These are phyloP conservation scores for Uropsilus gracilis DNA, from an alignment of 2,113 vertebrate species.

Conservation along the genomic window DNA sequence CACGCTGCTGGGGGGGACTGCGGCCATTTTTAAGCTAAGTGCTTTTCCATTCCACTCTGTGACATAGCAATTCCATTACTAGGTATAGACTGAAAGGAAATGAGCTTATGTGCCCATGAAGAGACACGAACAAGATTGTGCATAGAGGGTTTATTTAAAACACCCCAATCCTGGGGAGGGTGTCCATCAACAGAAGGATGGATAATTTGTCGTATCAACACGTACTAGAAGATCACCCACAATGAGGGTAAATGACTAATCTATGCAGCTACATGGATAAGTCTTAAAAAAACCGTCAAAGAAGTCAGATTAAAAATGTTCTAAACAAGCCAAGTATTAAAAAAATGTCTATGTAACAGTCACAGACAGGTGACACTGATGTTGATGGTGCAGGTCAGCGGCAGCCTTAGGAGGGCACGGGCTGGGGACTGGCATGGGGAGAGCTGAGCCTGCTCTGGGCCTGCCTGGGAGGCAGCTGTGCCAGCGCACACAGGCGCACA, in stretches of 20 bases:
- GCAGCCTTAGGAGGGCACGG: too few species aligned
- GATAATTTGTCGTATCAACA: background rate
- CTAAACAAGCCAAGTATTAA: background rate
- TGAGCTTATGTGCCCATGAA: background rate
- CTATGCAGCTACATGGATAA: background rate
- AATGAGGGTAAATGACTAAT: background rate
- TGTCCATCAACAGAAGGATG: background rate
- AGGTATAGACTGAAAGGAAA: slow-evolving; percentile 1
- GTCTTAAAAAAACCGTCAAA: background rate
- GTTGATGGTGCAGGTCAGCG: background rate
- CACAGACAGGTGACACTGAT: background rate
- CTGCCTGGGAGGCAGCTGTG: background rate
- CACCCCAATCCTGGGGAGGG: background rate
- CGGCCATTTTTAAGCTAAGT: background rate
- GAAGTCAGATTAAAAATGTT: background rate
- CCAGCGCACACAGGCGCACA: too few species aligned
- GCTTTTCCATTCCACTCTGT: background rate
- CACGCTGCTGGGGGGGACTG: background rate
- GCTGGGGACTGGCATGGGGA: background rate
- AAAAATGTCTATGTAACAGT: slow-evolving; percentile 28
- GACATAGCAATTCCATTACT: background rate
- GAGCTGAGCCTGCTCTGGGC: background rate
- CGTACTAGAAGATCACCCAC: background rate
- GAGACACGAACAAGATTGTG: background rate
- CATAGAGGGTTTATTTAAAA: slow-evolving; percentile 16